Conservation (phyloP, 2,797 vertebrate genomes). For the Sebastiscus tertius region DNA sequence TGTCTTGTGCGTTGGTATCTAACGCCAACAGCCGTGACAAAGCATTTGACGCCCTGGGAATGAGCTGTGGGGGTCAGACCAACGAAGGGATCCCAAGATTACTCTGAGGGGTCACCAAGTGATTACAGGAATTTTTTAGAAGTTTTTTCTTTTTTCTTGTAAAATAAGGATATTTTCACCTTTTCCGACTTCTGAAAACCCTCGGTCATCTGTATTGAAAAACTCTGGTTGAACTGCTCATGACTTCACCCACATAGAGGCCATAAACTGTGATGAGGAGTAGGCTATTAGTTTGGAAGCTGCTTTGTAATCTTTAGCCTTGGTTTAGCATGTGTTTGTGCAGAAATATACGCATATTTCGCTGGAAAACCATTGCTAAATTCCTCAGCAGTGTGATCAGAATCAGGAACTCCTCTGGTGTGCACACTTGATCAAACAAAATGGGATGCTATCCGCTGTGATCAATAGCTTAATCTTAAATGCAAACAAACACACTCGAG, state of each 20-base stretch:
- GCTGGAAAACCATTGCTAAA: neutral
- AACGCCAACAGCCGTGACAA: no score
- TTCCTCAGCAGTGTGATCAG: constrained; percentile 7
- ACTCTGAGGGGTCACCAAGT: neutral
- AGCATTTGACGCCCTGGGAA: no score
- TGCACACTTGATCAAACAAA: constrained; percentile 43
- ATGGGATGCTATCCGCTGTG: constrained; percentile 31
- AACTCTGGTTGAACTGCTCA: neutral
- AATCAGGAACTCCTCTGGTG: constrained; percentile 12
- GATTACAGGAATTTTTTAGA: neutral
- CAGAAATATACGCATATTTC: neutral
- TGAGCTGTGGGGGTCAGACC: no score
- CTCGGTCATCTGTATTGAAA: no score
- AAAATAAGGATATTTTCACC: neutral
- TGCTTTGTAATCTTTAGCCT: neutral
- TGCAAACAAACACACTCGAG: constrained; percentile 55
- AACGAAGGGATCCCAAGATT: neutral
- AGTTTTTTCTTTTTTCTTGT: neutral
- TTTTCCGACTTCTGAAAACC: neutral
- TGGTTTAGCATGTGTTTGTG: neutral
- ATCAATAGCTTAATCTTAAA: constrained; percentile 54
- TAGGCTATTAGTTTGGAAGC: neutral
- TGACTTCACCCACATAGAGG: neutral
- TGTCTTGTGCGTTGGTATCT: no score
- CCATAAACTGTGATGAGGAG: neutral